A percentile compares a stretch with the other conserved stretches of the same genome.
Conservation (phyloP, 1,140 invertebrate species). For the Danaus plexippus region DNA sequence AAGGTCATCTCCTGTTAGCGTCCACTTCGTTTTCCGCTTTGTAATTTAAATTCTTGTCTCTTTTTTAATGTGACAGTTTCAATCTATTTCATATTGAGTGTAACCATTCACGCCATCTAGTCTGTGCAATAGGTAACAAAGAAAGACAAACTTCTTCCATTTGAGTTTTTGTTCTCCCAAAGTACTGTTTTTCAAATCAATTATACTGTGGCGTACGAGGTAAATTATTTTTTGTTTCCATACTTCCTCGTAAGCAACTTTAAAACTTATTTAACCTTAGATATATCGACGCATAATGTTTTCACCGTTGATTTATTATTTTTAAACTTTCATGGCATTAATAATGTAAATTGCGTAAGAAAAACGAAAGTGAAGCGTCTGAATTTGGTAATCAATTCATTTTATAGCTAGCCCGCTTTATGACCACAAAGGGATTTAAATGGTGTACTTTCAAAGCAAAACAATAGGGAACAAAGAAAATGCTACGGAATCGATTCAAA, state of each 20-base stretch:
- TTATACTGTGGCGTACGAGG: slow-evolving; percentile 12
- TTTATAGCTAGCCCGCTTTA: not conserved
- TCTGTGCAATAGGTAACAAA: slow-evolving; percentile 31
- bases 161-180: slow-evolving; percentile 15
- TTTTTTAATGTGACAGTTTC: too few relatives aligned
- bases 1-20: slow-evolving; percentile 42
- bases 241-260: slow-evolving; percentile 10
- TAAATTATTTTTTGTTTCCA: slow-evolving; percentile 16
- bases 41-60: slow-evolving; percentile 33
- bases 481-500: not conserved
- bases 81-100: slow-evolving; percentile 30
- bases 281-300: too few relatives aligned
- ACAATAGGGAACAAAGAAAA: not conserved
- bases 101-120: slow-evolving; percentile 22
- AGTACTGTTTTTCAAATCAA: slow-evolving; percentile 11
- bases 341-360: too few relatives aligned
- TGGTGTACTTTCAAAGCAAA: too few relatives aligned
- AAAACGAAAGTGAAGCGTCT: too few relatives aligned
- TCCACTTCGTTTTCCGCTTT: slow-evolving; percentile 42
- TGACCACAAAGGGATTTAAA: too few relatives aligned
- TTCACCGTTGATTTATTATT: not conserved
- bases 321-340: too few relatives aligned
- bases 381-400: too few relatives aligned
- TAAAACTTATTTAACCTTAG: too few relatives aligned
- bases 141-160: slow-evolving; percentile 18